Base-by-base conservation (phyloP, 2,888 invertebrate genomes). In the Pyrgus malvae region DNA sequence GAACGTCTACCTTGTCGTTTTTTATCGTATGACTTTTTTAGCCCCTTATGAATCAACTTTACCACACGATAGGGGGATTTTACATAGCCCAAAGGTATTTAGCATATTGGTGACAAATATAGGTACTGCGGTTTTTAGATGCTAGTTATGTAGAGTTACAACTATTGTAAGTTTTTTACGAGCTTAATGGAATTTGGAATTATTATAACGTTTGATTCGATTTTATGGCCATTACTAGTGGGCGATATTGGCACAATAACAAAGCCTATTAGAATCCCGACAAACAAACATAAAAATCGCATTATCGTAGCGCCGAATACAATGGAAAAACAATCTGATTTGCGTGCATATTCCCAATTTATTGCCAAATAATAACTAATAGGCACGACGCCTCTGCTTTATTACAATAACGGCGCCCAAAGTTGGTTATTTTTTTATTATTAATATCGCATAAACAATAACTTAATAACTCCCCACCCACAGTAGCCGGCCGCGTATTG, bases 371-470 rank as follows among this genome's bases (percentile, higher is more conserved):
- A 78, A 80, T 80, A 77, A 72, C 70, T 65, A 69, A 74, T 76
- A 40, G 40, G 51, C 29, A 73, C 64, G 65, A 59, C 70, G 72
- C 40, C 73, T 70, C 69, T 74, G 66, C 70, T 72, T 74, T 78
- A 78, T 80, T 72, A 77, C 73, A 78, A 78, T 77, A 80, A 78
- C 76, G 76, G 75, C 75, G 74, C 63, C 69, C 65, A 63, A 73
- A 70, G 73, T 67, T 68, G 70, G 69, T 80, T 80, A 78, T 81
- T 87, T 88, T 83, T 88, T 86, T 87, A 83, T 83, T 85, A 87
- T 87, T 82, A 83, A 88, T 85, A 84, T 79, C 71, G 76, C 80
- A 84, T 89, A 88, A 89, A 89, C 87, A 90, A 89, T 88, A 87
- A 88, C 85, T 85, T 86, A 84, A 88, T 88, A 88, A 85, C 76